Evolutionary conservation across 2,113 vertebrate species (phyloP).

Genomic region (Sitta europaea): DNA sequence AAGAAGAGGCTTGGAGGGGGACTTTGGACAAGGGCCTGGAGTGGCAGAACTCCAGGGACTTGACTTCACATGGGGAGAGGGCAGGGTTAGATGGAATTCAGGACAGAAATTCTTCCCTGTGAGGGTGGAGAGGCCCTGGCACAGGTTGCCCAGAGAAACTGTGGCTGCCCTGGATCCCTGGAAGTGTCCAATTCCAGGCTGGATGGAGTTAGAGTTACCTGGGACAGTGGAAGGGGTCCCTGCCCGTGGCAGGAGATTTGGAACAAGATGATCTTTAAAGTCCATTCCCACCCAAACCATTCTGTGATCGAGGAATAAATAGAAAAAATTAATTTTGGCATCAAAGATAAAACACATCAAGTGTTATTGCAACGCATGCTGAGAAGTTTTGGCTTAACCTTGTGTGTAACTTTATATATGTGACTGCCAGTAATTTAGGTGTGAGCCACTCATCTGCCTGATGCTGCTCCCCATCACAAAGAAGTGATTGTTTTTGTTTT

Average conservation of each 20-base stretch:
- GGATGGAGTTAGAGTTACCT: rapidly evolving
- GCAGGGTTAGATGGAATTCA: not conserved
- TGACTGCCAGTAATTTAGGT: not conserved
- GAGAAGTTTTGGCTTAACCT: not conserved
- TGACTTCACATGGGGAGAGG: not conserved
- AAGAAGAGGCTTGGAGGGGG: not conserved
- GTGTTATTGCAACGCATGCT: not conserved
- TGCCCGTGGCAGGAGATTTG: not conserved
- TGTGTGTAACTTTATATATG: not conserved
- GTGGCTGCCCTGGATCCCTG: not conserved
- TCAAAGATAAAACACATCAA: rapidly evolving
- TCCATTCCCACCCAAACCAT: not conserved
- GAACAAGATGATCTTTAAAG: not conserved
- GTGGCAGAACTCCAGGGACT: not conserved
- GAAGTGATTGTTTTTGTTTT: not conserved
- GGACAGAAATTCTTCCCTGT: not conserved
- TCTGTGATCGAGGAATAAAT: not conserved
- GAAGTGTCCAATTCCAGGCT: not conserved
- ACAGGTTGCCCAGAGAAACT: not conserved
- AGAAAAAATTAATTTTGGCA: not conserved
- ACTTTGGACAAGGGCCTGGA: not conserved
- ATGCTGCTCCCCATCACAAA: not conserved
- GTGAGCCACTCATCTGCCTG: not conserved
- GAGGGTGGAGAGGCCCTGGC: not conserved
- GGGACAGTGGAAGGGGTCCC: too few relatives aligned